These are phyloP conservation scores for Zaprionus africanus DNA, from an alignment of 1,140 invertebrate species.

Conservation along the genomic window DNA sequence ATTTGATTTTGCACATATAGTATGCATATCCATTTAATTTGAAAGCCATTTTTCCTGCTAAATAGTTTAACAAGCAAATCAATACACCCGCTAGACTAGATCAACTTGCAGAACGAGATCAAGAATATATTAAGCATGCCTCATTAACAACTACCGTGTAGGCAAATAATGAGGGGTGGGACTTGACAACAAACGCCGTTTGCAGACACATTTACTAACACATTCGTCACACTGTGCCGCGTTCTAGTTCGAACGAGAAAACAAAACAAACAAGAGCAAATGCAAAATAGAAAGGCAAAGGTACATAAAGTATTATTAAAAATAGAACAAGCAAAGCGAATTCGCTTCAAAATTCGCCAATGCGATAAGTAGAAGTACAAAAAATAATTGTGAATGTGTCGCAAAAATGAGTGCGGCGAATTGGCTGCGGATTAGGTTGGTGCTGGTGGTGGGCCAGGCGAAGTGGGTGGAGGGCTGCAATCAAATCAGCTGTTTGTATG, in stretches of 20 bases:
- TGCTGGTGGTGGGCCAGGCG: neutral
- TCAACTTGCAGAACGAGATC: neutral
- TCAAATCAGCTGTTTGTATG: conserved; percentile 13
- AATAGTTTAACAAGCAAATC: neutral
- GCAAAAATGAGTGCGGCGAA: conserved; percentile 1
- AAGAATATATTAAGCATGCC: neutral
- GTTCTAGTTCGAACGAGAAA: conserved; percentile 64
- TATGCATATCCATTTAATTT: no score
- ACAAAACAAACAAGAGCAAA: conserved; percentile 57
- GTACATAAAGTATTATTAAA: conserved; percentile 64
- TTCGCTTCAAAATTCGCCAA: conserved; percentile 38
- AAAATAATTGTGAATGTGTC: conserved; percentile 1
- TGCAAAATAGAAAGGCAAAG: conserved; percentile 49
- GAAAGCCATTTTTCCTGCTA: no score
- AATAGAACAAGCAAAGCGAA: conserved; percentile 60
- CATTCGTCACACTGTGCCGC: conserved; percentile 63
- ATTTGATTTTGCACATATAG: no score
- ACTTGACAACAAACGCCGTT: neutral
- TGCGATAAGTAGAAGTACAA: conserved; percentile 4
- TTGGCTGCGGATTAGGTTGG: neutral
- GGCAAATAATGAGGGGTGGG: neutral
- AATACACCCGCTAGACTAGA: neutral
- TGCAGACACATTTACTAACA: neutral
- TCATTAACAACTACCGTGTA: neutral
- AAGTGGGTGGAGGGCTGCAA: neutral